Evolutionary conservation across 35 echinoderm and acorn worm species (phyloP), one percentile per base, ranked within the genome.

Genomic region (Amphiura filiformis): DNA sequence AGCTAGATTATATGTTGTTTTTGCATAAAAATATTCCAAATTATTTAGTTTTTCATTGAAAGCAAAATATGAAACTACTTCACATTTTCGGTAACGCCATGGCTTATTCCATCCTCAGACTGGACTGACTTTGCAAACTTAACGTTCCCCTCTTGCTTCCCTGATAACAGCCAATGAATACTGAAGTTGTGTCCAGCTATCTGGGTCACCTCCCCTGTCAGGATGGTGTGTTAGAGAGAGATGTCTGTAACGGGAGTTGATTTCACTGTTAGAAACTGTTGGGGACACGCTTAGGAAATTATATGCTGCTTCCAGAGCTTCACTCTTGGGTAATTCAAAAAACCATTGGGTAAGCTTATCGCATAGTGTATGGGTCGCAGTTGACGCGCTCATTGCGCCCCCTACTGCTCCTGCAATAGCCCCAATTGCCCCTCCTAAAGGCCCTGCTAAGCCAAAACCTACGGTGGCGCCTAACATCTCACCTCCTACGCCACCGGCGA

Each of bases 301-400:
- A 57, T 86, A 86, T 3, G 84, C 84, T 4, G 75, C 75, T 75
- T 86, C 84, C 22, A 86, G 56, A 1, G 84, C 84, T 36, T 61
- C 84, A 70, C 41, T 36, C 33, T 86, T 86, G 1, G 84, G 84
- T 11, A 86, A 57, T 36, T 33, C 84, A 75, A 86, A 86, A 28
- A 86, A 0, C 15, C 49, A 70, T 22, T 70, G 56, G 31, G 84
- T 86, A 20, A 86, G 32, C 84, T 39, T 70, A 22, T 57, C 32
- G 75, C 38, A 36, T 11, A 70, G 15, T 26, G 26, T 23, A 2
- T 65, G 32, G 35, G 84, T 30, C 13, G 52, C 84, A 1, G 32
- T 37, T 28, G 84, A 11, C 11, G 17, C 4, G 28, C 1, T 23
- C 15, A 70, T 70, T 26, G 61, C 7, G 7, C 61, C 61, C 2